These are phyloP conservation scores for Pangasianodon hypophthalmus DNA, from an alignment of 2,113 vertebrate genomes.

Conservation along the genomic window DNA sequence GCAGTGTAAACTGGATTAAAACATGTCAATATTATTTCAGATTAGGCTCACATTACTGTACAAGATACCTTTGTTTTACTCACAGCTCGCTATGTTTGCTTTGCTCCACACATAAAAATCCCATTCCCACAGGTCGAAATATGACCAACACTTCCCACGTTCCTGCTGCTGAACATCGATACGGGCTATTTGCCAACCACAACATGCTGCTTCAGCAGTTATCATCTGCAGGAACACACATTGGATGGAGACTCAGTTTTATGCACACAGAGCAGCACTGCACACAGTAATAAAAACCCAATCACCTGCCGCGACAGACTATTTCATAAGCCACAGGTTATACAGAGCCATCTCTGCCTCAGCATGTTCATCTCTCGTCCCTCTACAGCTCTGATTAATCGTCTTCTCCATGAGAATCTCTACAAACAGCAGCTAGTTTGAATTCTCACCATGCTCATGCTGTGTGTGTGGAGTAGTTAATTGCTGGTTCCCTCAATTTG, in stretches of 20 bases:
- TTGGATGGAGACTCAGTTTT: background rate
- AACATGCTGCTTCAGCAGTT: slow-evolving; percentile 27
- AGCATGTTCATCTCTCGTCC: slow-evolving; percentile 7
- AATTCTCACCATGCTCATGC: slow-evolving; percentile 8
- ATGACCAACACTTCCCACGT: background rate
- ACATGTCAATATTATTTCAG: background rate
- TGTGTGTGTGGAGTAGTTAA: background rate
- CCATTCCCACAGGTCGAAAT: slow-evolving; percentile 6
- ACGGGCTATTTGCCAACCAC: slow-evolving; percentile 10
- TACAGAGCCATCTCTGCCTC: slow-evolving; percentile 12
- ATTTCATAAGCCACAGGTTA: slow-evolving; percentile 28
- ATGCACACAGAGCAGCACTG: background rate
- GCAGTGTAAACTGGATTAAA: background rate
- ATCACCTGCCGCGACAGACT: slow-evolving; percentile 7
- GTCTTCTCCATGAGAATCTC: slow-evolving; percentile 2
- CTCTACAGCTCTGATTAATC: slow-evolving; percentile 13
- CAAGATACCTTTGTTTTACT: background rate
- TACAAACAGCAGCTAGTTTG: slow-evolving; percentile 4
- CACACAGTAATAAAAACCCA: slow-evolving; percentile 17
- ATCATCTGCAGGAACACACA: background rate
- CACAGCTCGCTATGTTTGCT: background rate
- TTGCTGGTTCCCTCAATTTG: background rate
- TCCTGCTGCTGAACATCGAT: slow-evolving; percentile 12
- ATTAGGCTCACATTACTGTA: background rate
- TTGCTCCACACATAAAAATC: background rate